phyloP scores from a whole-genome alignment of 2,888 invertebrate species.

The Microctonus aethiopoides region DNA sequence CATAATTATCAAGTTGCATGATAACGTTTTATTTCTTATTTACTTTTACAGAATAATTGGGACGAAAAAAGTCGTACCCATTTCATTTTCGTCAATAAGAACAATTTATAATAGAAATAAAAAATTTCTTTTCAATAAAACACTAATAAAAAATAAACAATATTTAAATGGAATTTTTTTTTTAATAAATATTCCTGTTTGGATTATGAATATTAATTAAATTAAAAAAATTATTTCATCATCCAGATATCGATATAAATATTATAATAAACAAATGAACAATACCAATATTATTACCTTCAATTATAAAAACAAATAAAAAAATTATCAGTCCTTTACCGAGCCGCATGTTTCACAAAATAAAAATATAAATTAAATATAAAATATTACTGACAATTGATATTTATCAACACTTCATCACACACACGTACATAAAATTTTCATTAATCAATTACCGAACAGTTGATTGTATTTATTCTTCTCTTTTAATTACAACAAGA shows the following conservation, averaged over 20 bases:
- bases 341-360: conserved; percentile 29
- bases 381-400: conserved; percentile 3
- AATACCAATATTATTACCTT: conserved; percentile 27
- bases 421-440: conserved; percentile 18
- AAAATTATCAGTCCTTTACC: conserved; percentile 23
- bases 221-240: background rate
- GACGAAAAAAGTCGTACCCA: background rate
- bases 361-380: background rate
- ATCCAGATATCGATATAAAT: background rate
- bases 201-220: too few species aligned
- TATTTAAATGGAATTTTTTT: too few species aligned
- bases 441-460: background rate
- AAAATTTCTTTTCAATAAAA: background rate
- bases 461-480: background rate
- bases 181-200: too few species aligned
- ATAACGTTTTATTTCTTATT: background rate
- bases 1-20: background rate
- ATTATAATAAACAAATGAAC: background rate
- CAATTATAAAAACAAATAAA: conserved; percentile 26
- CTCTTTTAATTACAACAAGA: background rate
- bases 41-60: background rate
- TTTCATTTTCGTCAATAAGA: background rate
- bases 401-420: conserved; percentile 32
- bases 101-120: background rate
- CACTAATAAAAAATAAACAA: too few species aligned